phyloP scores from a whole-genome alignment of 2,797 vertebrate species.

The Poliocrania exsul region DNA sequence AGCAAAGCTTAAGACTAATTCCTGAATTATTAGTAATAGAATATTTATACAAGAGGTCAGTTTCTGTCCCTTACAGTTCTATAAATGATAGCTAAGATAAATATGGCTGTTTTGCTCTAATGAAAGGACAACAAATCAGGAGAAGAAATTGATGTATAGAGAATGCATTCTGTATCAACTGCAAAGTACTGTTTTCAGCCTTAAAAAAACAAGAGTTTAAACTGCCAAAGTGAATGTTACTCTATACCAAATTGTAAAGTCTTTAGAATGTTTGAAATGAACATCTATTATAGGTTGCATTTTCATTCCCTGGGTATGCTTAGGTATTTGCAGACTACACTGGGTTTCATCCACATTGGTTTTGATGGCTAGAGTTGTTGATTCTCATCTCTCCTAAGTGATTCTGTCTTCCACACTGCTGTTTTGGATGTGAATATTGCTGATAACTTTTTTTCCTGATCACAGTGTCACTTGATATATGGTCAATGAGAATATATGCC shows the following conservation, averaged over 20 bases:
- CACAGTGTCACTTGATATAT: background rate
- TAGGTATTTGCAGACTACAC: background rate
- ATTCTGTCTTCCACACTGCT: fast-evolving
- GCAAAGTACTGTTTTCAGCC: background rate
- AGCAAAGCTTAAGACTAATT: background rate
- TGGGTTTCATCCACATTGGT: background rate
- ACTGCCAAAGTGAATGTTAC: background rate
- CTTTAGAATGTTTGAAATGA: background rate
- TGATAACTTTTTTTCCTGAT: background rate
- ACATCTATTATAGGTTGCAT: background rate
- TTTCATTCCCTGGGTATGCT: background rate
- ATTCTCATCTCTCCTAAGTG: background rate
- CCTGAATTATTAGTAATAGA: background rate
- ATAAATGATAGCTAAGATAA: background rate
- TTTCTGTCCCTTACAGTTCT: background rate
- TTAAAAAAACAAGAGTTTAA: background rate
- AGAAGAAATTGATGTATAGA: background rate
- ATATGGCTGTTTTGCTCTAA: background rate
- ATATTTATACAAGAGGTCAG: background rate
- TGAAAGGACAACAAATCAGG: background rate
- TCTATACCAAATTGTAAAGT: background rate
- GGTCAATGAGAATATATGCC: background rate
- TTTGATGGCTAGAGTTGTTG: background rate
- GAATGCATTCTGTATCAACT: background rate
- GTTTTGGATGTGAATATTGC: background rate